Percentiles rank a stretch among this genome's conserved stretches.
phyloP scores from a whole-genome alignment of 2,113 vertebrate genomes.

The Talpa occidentalis region DNA sequence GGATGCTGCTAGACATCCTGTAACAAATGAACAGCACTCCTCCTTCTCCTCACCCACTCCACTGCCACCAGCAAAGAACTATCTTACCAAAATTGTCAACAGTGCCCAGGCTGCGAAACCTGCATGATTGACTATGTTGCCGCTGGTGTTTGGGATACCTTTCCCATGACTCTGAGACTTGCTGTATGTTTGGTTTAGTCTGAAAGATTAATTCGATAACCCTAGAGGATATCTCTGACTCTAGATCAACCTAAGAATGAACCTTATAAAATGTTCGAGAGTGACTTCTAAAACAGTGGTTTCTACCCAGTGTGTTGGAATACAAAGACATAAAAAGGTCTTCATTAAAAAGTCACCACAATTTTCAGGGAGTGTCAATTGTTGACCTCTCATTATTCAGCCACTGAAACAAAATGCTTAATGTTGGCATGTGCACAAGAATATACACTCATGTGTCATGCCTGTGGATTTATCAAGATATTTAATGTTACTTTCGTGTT shows the following conservation, averaged over 20 bases:
- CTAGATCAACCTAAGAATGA: not conserved
- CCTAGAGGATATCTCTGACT: not conserved
- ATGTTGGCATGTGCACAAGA: accelerated
- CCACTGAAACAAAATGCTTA: not conserved
- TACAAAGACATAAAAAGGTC: too few relatives aligned
- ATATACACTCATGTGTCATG: too few relatives aligned
- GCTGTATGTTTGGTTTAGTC: not conserved
- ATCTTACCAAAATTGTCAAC: not conserved
- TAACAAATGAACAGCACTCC: accelerated
- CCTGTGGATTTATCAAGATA: not conserved
- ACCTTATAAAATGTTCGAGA: not conserved
- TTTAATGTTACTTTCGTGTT: not conserved
- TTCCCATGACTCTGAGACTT: not conserved
- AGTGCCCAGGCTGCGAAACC: not conserved
- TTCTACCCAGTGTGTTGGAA: not conserved
- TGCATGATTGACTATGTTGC: too few relatives aligned
- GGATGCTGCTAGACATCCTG: too few relatives aligned
- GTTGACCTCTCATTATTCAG: too few relatives aligned
- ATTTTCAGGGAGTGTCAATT: not conserved
- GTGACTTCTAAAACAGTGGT: not conserved
- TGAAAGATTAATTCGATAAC: not conserved
- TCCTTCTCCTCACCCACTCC: too few relatives aligned
- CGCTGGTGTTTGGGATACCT: not conserved
- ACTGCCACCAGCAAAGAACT: not conserved
- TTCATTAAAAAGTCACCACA: not conserved